Conservation (phyloP, 2,888 invertebrate species). For the Fragum fragum region DNA sequence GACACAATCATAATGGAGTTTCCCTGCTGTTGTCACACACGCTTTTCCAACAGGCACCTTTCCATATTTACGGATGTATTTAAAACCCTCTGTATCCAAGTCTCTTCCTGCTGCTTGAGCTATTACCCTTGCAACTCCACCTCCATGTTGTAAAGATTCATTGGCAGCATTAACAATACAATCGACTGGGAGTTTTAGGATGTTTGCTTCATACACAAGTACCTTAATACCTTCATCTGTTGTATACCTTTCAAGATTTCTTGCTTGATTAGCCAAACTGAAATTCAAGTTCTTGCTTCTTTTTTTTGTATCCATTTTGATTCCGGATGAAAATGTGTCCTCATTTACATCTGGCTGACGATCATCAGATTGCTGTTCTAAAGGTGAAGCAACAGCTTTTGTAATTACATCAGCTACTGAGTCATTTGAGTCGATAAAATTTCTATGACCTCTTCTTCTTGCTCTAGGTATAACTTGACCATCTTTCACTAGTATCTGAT, state of each 20-base stretch:
- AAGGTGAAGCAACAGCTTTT: no score
- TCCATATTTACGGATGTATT: constrained; percentile 30
- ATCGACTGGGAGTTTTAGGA: constrained; percentile 43
- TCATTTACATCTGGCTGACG: no score
- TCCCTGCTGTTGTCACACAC: constrained; percentile 59
- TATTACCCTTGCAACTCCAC: constrained; percentile 49
- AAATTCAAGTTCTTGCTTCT: no score
- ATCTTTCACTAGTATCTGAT: constrained; percentile 12
- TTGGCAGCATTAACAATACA: constrained; percentile 66
- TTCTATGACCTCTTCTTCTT: not conserved
- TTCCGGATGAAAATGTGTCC: no score
- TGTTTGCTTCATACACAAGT: constrained; percentile 37
- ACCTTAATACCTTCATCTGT: constrained; percentile 25
- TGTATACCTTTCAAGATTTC: constrained; percentile 10
- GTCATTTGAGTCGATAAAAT: no score
- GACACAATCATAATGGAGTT: constrained; percentile 55
- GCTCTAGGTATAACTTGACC: not conserved
- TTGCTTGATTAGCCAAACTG: no score
- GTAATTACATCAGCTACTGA: no score
- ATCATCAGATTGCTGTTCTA: no score
- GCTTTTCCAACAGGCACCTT: constrained; percentile 38
- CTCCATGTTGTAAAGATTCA: constrained; percentile 33
- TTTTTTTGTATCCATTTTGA: no score
- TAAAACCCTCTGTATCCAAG: constrained; percentile 34
- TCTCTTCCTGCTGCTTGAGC: constrained; percentile 48